These are phyloP conservation scores for Anagrus nilaparvatae DNA, from an alignment of 1,140 invertebrate genomes.

Conservation along the genomic window DNA sequence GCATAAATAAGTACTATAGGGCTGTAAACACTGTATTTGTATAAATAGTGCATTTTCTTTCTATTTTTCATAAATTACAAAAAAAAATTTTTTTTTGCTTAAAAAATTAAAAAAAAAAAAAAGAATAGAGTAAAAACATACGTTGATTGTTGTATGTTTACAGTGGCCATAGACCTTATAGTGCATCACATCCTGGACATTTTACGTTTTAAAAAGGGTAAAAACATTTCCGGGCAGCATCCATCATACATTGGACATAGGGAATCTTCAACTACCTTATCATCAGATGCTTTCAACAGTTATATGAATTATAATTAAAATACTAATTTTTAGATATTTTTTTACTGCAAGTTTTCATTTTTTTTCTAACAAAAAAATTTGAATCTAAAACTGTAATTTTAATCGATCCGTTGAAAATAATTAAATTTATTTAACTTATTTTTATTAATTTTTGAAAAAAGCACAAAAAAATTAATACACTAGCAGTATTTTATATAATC, in stretches of 20 bases:
- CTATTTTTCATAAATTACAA: conserved; percentile 3
- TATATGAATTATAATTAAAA: conserved; percentile 29
- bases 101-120: conserved; percentile 1
- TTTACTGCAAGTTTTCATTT: conserved; percentile 3
- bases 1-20: conserved; percentile 17
- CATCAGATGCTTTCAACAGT: conserved; percentile 46
- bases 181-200: conserved; percentile 97
- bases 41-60: not conserved
- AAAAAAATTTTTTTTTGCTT: conserved; percentile 1
- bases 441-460: no score
- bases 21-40: conserved; percentile 3
- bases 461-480: no score
- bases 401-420: no score
- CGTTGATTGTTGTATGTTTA: conserved; percentile 54
- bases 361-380: conserved; percentile 7
- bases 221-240: conserved; percentile 40
- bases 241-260: conserved; percentile 39
- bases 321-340: conserved; percentile 8
- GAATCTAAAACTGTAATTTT: no score
- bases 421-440: no score
- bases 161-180: conserved; percentile 98
- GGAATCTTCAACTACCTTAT: conserved; percentile 35
- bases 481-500: no score
- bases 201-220: conserved; percentile 57
- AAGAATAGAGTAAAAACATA: conserved; percentile 26